Conservation (phyloP, 2,888 invertebrate genomes). For the Callimorpha dominula region DNA sequence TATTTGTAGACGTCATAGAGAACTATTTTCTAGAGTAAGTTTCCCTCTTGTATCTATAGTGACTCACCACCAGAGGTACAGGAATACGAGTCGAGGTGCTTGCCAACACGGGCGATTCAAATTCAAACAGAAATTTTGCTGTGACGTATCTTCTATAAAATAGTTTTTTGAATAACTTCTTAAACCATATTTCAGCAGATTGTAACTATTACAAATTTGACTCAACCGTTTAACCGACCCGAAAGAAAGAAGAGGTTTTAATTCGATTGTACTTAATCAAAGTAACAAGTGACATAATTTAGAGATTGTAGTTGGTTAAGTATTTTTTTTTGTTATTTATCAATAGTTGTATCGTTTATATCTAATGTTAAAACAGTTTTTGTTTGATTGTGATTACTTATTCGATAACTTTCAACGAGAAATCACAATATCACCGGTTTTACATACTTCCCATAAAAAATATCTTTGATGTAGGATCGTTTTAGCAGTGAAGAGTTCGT, state of each 20-base stretch:
- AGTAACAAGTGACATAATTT: too few relatives aligned
- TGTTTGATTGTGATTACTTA: not conserved
- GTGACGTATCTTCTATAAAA: not conserved
- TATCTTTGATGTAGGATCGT: conserved; percentile 37
- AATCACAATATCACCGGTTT: not conserved
- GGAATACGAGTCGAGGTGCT: not conserved
- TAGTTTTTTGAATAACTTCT: not conserved
- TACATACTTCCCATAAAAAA: not conserved
- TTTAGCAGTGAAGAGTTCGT: conserved; percentile 15
- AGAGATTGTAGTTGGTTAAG: not conserved
- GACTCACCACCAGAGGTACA: not conserved
- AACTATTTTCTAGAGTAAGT: too few relatives aligned
- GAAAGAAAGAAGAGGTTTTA: not conserved
- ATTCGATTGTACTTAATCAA: not conserved
- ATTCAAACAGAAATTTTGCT: not conserved
- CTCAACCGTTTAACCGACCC: not conserved
- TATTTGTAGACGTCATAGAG: not conserved
- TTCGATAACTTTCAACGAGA: not conserved
- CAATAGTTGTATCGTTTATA: not conserved
- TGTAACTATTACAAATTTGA: too few relatives aligned
- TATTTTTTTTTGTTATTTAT: not conserved
- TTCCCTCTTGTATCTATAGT: not conserved
- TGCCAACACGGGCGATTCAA: not conserved
- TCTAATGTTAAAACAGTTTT: not conserved
- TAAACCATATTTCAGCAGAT: not conserved